Conservation (phyloP, 2,888 invertebrate species). For the Apodemia duryi region DNA sequence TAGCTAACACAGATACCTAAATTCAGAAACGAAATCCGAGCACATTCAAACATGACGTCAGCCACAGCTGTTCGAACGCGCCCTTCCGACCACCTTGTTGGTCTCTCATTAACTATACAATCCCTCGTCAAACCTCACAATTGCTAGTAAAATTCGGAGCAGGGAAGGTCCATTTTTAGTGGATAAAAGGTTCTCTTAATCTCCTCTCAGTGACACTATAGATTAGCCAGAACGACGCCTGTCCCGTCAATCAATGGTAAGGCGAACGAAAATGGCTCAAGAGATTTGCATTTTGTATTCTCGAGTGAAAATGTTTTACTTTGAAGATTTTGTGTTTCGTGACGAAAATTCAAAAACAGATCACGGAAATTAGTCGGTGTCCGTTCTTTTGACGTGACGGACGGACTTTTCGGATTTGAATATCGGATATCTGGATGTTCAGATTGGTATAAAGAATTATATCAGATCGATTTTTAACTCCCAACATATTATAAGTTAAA, state of each 20-base stretch:
- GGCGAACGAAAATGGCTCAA: conserved; percentile 34
- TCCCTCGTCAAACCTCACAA: conserved; percentile 17
- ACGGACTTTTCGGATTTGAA: too few relatives aligned
- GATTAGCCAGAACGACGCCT: conserved; percentile 50
- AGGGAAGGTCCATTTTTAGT: conserved; percentile 36
- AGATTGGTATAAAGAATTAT: too few relatives aligned
- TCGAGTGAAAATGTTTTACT: conserved; percentile 32
- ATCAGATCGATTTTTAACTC: too few relatives aligned
- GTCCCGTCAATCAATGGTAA: conserved; percentile 53
- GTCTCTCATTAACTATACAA: conserved; percentile 25
- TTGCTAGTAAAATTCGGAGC: conserved; percentile 18
- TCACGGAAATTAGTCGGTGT: too few relatives aligned
- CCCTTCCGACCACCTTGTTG: conserved; percentile 24
- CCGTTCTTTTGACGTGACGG: too few relatives aligned
- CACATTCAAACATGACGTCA: conserved; percentile 32
- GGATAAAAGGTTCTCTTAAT: conserved; percentile 36
- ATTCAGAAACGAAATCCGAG: conserved; percentile 29
- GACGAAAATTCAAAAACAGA: neutral
- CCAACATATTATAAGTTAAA: too few relatives aligned
- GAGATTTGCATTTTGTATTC: conserved; percentile 38
- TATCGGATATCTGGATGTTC: too few relatives aligned
- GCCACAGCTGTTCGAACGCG: conserved; percentile 33
- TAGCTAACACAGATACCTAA: conserved; percentile 23
- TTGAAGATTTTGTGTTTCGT: neutral
- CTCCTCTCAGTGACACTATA: conserved; percentile 50